A percentile compares a stretch with the other conserved stretches of the same genome.
Conservation (phyloP, 2,888 invertebrate genomes). For the Quadroppia sp. region DNA sequence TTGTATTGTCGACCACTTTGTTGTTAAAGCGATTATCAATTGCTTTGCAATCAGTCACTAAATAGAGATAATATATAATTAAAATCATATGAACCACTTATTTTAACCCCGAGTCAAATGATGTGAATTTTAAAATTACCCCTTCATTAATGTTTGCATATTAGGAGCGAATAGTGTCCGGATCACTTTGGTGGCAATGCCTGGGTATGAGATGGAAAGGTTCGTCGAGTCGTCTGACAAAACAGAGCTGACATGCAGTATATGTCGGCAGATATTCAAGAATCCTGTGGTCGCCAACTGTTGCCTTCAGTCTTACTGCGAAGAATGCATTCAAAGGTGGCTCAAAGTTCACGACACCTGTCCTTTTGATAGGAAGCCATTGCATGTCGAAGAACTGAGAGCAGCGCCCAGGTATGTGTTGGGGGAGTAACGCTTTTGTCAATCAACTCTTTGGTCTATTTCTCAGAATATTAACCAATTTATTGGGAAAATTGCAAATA, state of each 20-base stretch:
- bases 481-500: slow-evolving; percentile 18
- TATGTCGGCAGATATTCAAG: slow-evolving; percentile 11
- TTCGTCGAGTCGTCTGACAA: background rate
- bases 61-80: no score
- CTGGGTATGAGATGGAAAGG: background rate
- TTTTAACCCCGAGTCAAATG: no score
- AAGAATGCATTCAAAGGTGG: slow-evolving; percentile 31
- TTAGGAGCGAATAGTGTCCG: no score
- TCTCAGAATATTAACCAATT: background rate
- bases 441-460: background rate
- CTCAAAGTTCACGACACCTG: background rate
- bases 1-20: no score
- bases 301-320: slow-evolving; percentile 32
- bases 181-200: no score
- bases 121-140: no score
- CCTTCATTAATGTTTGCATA: no score
- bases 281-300: slow-evolving; percentile 30
- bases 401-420: background rate
- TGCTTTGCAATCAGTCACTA: no score
- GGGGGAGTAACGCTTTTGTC: background rate
- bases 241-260: slow-evolving; percentile 27
- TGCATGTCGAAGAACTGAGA: background rate
- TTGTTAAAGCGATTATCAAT: no score
- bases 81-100: no score
- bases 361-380: background rate